These are phyloP conservation scores for Digitonthophagus gazella DNA, from an alignment of 2,888 invertebrate genomes.

Conservation along the genomic window DNA sequence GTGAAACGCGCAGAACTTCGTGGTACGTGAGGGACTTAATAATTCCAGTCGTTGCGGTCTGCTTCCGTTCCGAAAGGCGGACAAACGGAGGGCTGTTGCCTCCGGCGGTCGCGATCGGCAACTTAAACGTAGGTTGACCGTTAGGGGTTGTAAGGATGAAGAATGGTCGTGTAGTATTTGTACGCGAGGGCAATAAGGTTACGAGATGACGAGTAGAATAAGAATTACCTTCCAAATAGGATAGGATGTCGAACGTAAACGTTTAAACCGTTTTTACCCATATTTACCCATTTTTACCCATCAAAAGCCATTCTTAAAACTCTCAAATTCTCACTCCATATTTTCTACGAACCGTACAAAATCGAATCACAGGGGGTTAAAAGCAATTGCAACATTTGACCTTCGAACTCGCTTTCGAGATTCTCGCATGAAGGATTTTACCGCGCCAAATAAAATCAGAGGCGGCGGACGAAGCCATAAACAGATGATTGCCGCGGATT, in stretches of 20 bases:
- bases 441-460: constrained; percentile 40
- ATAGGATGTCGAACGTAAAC: too few species aligned
- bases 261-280: too few species aligned
- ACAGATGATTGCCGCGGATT: constrained; percentile 49
- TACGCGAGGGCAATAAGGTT: background rate
- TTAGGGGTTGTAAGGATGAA: background rate
- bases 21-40: constrained; percentile 28
- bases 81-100: background rate
- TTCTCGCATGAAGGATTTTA: background rate
- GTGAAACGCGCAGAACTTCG: constrained; percentile 22
- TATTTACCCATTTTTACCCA: background rate
- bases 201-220: background rate
- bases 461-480: constrained; percentile 50
- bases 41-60: constrained; percentile 20
- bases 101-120: background rate
- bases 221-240: background rate
- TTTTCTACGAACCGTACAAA: constrained; percentile 40
- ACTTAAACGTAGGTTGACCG: background rate
- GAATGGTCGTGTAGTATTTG: background rate
- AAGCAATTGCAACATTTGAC: constrained; percentile 50
- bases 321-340: background rate
- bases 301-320: background rate
- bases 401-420: constrained; percentile 35
- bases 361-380: constrained; percentile 46
- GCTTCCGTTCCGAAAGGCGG: background rate